phyloP scores from a whole-genome alignment of 1,140 invertebrate genomes.

The Eumaeus atala region DNA sequence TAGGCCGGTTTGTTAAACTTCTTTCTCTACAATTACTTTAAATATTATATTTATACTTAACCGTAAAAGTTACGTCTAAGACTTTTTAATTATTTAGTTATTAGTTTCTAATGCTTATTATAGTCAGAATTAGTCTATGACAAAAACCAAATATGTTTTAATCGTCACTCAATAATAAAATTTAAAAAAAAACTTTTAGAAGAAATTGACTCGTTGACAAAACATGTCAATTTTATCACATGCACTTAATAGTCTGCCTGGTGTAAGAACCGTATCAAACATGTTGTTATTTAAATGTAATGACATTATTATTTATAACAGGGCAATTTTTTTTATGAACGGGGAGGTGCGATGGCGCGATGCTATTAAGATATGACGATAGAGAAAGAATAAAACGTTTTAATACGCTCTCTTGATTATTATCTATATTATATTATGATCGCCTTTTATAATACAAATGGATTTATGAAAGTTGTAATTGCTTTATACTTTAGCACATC shows the following conservation, averaged over 20 bases:
- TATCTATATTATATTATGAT: slow-evolving; percentile 39
- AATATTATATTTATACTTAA: no score
- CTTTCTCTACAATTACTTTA: no score
- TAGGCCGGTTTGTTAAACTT: no score
- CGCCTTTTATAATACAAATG: slow-evolving; percentile 60
- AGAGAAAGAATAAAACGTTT: slow-evolving; percentile 55
- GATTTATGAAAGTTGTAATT: slow-evolving; percentile 60
- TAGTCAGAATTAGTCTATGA: no score
- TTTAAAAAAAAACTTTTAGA: no score
- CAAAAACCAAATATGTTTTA: no score
- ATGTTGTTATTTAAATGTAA: slow-evolving; percentile 18
- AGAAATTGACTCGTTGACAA: not conserved
- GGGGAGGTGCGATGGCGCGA: slow-evolving; percentile 43
- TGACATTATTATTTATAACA: slow-evolving; percentile 9
- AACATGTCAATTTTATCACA: not conserved
- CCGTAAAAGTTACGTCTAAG: no score
- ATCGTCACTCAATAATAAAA: no score
- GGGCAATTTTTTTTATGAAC: slow-evolving; percentile 13
- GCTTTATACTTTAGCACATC: slow-evolving; percentile 35
- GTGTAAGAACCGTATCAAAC: not conserved
- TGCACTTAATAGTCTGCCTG: not conserved
- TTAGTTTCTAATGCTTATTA: no score
- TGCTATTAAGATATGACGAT: slow-evolving; percentile 55
- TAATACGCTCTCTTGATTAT: slow-evolving; percentile 53
- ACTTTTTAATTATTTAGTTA: no score